phyloP scores from a whole-genome alignment of 2,113 vertebrate genomes.

The Leptobrachium leishanense region DNA sequence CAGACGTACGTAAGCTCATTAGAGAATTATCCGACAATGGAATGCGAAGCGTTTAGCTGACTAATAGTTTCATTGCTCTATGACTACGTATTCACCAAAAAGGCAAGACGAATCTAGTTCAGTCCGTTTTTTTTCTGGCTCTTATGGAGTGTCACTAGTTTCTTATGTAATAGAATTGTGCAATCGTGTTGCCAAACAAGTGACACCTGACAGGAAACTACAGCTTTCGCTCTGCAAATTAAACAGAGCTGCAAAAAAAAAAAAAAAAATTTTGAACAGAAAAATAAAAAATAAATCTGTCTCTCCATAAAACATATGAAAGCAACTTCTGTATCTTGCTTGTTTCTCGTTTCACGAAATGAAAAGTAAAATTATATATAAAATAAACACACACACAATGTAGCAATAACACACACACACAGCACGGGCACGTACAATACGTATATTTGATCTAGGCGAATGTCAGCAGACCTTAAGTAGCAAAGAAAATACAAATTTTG shows the following conservation, averaged over 20 bases:
- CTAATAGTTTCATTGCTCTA: background rate
- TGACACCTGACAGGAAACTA: background rate
- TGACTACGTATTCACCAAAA: background rate
- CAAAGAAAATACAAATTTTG: constrained; percentile 43
- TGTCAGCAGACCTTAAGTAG: constrained; percentile 28
- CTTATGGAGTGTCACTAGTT: background rate
- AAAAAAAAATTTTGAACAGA: no score
- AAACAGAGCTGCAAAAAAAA: no score
- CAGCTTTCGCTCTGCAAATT: background rate
- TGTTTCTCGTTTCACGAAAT: background rate
- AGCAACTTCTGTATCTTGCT: background rate
- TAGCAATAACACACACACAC: background rate
- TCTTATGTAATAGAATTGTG: background rate
- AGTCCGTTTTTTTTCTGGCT: background rate
- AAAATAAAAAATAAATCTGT: no score
- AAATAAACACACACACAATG: background rate
- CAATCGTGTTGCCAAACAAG: background rate
- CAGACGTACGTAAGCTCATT: no score
- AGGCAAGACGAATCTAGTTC: background rate
- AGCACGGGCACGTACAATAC: background rate
- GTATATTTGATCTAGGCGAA: constrained; percentile 1
- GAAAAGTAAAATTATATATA: background rate
- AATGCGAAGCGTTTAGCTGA: background rate
- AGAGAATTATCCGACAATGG: no score
- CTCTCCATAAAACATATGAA: background rate